These are phyloP conservation scores for Epiblema foenella DNA, from an alignment of 2,888 invertebrate species.

Conservation along the genomic window DNA sequence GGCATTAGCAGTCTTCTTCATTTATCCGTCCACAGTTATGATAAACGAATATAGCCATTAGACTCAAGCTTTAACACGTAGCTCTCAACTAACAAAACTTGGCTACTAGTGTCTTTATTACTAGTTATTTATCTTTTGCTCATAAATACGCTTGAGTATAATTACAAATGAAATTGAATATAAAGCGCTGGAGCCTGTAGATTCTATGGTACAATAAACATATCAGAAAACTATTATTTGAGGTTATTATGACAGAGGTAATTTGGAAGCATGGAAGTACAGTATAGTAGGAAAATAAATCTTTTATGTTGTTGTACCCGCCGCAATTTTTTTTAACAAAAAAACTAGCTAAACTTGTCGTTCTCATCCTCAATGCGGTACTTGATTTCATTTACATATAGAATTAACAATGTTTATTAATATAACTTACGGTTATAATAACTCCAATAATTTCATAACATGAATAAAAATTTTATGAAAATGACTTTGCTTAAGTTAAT, in stretches of 20 bases:
- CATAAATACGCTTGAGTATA: conserved; percentile 26
- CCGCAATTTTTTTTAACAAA: no score
- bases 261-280: conserved; percentile 19
- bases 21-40: conserved; percentile 50
- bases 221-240: conserved; percentile 4
- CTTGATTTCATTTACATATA: no score
- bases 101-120: conserved; percentile 64
- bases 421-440: no score
- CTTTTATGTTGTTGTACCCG: no score
- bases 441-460: no score
- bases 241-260: conserved; percentile 14
- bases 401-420: no score
- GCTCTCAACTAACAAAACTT: conserved; percentile 80
- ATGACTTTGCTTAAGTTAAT: no score
- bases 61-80: conserved; percentile 75
- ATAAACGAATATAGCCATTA: conserved; percentile 61
- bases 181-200: conserved; percentile 29
- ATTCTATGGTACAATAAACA: conserved; percentile 13
- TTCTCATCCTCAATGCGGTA: no score
- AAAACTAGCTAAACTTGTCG: no score
- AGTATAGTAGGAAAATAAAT: background rate
- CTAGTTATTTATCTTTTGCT: conserved; percentile 35
- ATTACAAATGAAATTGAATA: conserved; percentile 16
- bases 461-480: no score
- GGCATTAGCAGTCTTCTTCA: background rate